Evolutionary conservation across 2,888 invertebrate species (phyloP).

Genomic region (Melipona beecheii): DNA sequence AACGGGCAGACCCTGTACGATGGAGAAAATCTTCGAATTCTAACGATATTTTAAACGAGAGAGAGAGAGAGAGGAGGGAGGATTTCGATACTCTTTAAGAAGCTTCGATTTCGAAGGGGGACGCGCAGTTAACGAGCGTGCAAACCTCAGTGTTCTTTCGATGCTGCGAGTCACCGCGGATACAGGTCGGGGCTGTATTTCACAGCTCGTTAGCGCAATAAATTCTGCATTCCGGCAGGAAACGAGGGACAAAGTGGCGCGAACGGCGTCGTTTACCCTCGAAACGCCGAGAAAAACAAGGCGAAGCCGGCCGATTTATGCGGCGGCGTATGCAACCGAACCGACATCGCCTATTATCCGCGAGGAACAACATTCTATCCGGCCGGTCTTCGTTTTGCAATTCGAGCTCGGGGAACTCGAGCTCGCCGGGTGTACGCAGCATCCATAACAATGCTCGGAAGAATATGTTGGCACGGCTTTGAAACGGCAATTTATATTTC

Average conservation of each 20-base stretch:
- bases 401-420: background rate
- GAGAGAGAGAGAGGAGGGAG: background rate
- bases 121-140: background rate
- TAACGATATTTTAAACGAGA: too few relatives aligned
- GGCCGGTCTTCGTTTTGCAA: conserved; percentile 35
- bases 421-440: conserved; percentile 4
- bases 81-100: background rate
- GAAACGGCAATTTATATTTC: conserved; percentile 22
- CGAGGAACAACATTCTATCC: conserved; percentile 5
- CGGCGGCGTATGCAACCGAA: conserved; percentile 14
- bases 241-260: conserved; percentile 8
- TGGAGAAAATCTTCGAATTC: too few relatives aligned
- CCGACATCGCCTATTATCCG: conserved; percentile 10
- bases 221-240: conserved; percentile 13
- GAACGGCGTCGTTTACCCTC: conserved; percentile 10
- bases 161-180: background rate
- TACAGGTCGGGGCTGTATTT: conserved; percentile 12
- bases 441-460: conserved; percentile 38
- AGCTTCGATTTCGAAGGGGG: background rate
- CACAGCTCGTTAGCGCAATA: conserved; percentile 32
- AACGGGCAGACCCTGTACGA: too few relatives aligned
- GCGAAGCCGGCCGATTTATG: conserved; percentile 17
- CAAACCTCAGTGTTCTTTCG: background rate
- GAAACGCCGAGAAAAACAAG: conserved; percentile 26
- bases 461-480: conserved; percentile 21